Evolutionary conservation across 2,888 invertebrate genomes (phyloP).

Genomic region (Phalera bucephala): DNA sequence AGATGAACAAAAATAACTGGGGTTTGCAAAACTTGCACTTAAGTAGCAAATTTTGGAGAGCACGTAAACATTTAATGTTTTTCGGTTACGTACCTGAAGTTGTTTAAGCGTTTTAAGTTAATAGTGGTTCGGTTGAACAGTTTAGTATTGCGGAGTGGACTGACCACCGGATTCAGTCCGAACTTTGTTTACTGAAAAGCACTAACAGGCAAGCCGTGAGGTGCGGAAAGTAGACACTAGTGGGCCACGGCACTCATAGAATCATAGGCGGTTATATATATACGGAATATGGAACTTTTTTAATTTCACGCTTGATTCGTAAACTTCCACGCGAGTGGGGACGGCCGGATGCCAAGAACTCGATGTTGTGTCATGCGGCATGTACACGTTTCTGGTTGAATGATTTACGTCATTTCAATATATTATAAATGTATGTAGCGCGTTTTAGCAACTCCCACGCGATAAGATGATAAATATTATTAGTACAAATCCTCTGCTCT

Average conservation of each 20-base stretch:
- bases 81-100: too few relatives aligned
- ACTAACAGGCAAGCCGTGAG: constrained; percentile 37
- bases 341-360: constrained; percentile 48
- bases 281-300: constrained; percentile 68
- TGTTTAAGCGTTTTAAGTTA: too few relatives aligned
- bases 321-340: constrained; percentile 51
- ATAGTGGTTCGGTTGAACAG: constrained; percentile 10
- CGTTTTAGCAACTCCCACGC: constrained; percentile 10
- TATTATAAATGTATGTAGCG: constrained; percentile 27
- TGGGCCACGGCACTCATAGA: constrained; percentile 35
- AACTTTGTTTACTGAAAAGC: constrained; percentile 39
- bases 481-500: too few relatives aligned
- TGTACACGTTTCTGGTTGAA: constrained; percentile 18
- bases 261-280: constrained; percentile 38
- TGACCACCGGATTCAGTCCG: constrained; percentile 22
- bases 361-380: constrained; percentile 36
- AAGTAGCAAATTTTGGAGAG: neutral
- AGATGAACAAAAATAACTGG: constrained; percentile 19
- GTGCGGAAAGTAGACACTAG: constrained; percentile 36
- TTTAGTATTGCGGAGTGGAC: constrained; percentile 18
- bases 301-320: constrained; percentile 77
- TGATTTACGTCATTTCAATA: constrained; percentile 31
- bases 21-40: constrained; percentile 15
- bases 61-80: neutral
- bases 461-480: too few relatives aligned